phyloP scores from a whole-genome alignment of 2,113 vertebrate species.

The Pedionomus torquatus region DNA sequence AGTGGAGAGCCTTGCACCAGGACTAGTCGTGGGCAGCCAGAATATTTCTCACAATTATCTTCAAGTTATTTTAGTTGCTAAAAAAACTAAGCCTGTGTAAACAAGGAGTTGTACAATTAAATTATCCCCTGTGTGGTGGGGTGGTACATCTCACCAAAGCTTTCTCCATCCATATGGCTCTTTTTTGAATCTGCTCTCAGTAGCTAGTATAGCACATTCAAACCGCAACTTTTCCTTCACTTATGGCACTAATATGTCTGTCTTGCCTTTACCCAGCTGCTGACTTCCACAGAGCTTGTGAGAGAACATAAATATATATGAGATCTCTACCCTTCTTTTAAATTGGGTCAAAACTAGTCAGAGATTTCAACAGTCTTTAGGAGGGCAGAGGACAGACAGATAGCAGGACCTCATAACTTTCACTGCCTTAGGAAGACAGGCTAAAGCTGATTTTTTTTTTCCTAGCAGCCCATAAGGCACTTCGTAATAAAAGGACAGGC shows the following conservation, averaged over 20 bases:
- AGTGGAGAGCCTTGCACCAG: not conserved
- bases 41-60: not conserved
- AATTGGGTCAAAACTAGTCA: not conserved
- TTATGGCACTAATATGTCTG: not conserved
- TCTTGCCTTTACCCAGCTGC: not conserved
- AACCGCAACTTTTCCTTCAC: not conserved
- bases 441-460: not conserved
- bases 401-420: not conserved
- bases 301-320: not conserved
- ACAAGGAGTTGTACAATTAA: not conserved
- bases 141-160: not conserved
- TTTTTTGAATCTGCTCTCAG: not conserved
- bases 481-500: not conserved
- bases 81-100: not conserved
- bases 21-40: not conserved
- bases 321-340: not conserved
- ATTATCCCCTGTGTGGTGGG: not conserved
- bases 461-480: not conserved
- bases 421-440: not conserved
- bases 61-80: not conserved
- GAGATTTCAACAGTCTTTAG: not conserved
- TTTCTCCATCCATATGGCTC: not conserved
- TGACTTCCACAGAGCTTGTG: not conserved
- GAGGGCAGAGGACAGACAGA: not conserved
- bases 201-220: not conserved